A percentile compares a stretch with the other conserved stretches of the same genome.
Conservation (phyloP, 2,113 vertebrate species). For the Burhinus bistriatus region DNA sequence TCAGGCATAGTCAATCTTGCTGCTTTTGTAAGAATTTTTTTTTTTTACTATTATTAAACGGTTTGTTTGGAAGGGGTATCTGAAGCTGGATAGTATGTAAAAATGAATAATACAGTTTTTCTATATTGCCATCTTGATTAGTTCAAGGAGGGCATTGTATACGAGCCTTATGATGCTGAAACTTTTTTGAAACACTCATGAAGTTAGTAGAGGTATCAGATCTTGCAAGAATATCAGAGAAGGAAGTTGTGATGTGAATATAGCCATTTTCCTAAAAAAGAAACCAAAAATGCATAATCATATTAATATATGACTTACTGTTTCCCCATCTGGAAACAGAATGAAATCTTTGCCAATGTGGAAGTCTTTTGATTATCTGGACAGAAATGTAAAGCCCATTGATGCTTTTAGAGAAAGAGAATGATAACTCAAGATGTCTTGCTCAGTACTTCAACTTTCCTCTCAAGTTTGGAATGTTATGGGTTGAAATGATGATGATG, state of each 20-base stretch:
- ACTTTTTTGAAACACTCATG: neutral
- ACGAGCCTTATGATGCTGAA: neutral
- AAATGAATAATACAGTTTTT: neutral
- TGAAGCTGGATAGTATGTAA: neutral
- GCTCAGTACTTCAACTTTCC: neutral
- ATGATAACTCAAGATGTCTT: neutral
- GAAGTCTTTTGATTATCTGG: neutral
- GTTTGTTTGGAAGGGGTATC: neutral
- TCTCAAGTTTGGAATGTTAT: neutral
- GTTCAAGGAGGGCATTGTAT: neutral
- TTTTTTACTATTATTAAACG: neutral
- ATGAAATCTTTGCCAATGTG: neutral
- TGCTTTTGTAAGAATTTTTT: neutral
- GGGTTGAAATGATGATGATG: neutral
- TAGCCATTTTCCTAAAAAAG: neutral
- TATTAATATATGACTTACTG: neutral
- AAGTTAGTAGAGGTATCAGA: neutral
- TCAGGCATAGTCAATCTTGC: neutral
- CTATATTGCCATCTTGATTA: neutral
- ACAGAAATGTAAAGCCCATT: neutral
- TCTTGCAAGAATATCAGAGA: neutral
- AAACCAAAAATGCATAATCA: neutral
- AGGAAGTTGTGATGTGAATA: neutral
- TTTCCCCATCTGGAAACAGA: neutral
- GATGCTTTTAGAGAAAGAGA: neutral